Percentiles rank a stretch among this genome's conserved stretches.
phyloP scores from a whole-genome alignment of 2,797 vertebrate species.

The Notoglanidium macrostoma region DNA sequence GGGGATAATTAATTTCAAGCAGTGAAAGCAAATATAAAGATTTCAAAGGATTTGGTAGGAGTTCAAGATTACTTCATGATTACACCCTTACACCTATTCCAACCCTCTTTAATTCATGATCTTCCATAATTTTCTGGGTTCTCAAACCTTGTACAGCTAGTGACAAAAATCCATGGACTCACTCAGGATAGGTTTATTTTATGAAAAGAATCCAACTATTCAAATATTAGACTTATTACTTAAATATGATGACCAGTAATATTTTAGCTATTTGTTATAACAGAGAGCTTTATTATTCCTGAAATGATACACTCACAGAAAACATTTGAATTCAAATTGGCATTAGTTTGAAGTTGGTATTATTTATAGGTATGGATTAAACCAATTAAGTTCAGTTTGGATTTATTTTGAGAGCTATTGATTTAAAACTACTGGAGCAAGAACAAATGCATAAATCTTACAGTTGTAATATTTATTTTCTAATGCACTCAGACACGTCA shows the following conservation, averaged over 20 bases:
- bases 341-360: neutral
- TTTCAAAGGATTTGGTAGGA: constrained; percentile 73
- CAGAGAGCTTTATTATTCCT: neutral
- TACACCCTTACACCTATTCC: constrained; percentile 48
- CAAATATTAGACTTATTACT: neutral
- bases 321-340: neutral
- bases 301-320: neutral
- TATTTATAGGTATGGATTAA: neutral
- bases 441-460: neutral
- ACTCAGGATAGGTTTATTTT: neutral
- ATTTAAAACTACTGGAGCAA: neutral
- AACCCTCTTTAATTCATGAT: neutral
- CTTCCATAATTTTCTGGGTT: neutral
- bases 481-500: neutral
- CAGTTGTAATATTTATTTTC: neutral
- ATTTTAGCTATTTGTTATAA: neutral
- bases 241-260: neutral
- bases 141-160: neutral
- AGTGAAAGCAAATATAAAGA: constrained; percentile 45
- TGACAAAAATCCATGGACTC: neutral
- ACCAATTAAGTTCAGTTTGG: neutral
- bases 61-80: constrained; percentile 74
- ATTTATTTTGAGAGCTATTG: neutral
- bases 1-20: neutral
- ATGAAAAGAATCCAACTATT: neutral